These are phyloP conservation scores for Dicrostonyx torquatus DNA, from an alignment of 2,797 vertebrate genomes.

Conservation along the genomic window DNA sequence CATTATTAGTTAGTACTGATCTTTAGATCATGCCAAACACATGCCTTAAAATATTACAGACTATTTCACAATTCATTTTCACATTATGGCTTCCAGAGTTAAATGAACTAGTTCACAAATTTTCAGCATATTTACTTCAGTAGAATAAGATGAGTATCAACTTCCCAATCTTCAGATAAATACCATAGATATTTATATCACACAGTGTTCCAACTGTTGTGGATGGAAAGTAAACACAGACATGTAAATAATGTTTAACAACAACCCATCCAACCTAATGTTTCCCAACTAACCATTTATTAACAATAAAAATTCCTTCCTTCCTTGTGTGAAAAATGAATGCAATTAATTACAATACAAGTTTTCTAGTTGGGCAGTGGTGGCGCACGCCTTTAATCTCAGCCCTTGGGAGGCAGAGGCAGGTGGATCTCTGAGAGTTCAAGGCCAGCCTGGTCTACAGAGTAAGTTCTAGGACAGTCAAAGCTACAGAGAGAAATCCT, in stretches of 20 bases:
- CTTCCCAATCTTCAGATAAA: background rate
- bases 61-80: conserved; percentile 46
- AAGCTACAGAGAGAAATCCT: too few species aligned
- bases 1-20: background rate
- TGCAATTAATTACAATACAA: conserved; percentile 44
- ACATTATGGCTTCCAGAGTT: conserved; percentile 41
- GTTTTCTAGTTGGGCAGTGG: background rate
- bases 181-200: conserved; percentile 25
- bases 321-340: conserved; percentile 33
- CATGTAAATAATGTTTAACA: background rate
- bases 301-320: conserved; percentile 34
- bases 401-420: too few species aligned
- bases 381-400: background rate
- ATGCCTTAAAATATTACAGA: conserved; percentile 9
- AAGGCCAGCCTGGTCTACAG: too few species aligned
- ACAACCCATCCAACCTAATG: conserved; percentile 18
- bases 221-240: conserved; percentile 2
- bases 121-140: conserved; percentile 58
- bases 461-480: too few species aligned
- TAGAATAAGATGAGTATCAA: conserved; percentile 14
- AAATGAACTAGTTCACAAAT: conserved; percentile 47
- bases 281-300: conserved; percentile 45
- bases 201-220: background rate
- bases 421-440: too few species aligned
- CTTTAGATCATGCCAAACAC: background rate